These are phyloP conservation scores for Troides aeacus DNA, from an alignment of 2,888 invertebrate genomes.

Conservation along the genomic window DNA sequence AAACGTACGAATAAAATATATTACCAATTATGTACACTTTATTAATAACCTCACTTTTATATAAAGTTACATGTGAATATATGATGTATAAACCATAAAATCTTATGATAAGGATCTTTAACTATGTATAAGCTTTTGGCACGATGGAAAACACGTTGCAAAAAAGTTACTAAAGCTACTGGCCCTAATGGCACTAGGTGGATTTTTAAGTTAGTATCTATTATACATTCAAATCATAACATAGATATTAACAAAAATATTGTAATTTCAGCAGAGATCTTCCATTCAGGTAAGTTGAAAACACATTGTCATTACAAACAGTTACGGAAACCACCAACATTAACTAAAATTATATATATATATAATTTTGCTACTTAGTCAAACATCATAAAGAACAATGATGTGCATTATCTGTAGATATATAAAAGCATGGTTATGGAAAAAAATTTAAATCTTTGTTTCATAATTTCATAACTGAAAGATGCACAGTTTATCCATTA, in stretches of 20 bases:
- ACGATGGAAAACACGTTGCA: background rate
- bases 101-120: background rate
- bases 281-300: background rate
- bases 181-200: background rate
- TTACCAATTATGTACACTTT: background rate
- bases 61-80: background rate
- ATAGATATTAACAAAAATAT: background rate
- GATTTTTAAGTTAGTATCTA: background rate
- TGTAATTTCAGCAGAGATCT: conserved; percentile 1
- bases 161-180: background rate
- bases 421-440: no score
- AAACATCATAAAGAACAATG: background rate
- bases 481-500: no score
- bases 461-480: no score
- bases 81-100: background rate
- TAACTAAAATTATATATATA: background rate
- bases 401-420: no score
- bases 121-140: conserved; percentile 6
- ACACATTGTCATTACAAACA: background rate
- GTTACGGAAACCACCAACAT: background rate
- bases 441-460: no score
- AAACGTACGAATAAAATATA: conserved; percentile 4
- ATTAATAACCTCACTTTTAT: background rate
- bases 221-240: background rate
- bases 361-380: background rate